phyloP scores from a whole-genome alignment of 2,797 vertebrate genomes.

The Passerculus sandwichensis region DNA sequence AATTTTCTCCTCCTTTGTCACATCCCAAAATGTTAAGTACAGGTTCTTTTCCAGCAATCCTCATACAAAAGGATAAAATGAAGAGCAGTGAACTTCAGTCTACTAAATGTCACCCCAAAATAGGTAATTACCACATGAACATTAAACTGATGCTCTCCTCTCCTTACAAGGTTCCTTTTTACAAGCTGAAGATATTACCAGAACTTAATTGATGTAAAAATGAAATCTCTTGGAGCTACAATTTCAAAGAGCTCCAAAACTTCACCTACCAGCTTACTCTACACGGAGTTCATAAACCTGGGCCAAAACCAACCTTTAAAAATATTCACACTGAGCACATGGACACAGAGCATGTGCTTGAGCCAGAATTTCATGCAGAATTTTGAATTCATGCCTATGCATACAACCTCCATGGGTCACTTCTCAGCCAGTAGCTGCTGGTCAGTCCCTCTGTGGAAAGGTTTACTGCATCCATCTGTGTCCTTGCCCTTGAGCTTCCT shows the following conservation, averaged over 20 bases:
- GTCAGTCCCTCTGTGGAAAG: background rate
- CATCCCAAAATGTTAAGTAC: slow-evolving; percentile 66
- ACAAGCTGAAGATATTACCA: slow-evolving; percentile 50
- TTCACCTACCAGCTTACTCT: background rate
- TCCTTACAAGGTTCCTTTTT: slow-evolving; percentile 48
- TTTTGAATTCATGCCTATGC: background rate
- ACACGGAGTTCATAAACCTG: background rate
- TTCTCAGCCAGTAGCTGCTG: background rate
- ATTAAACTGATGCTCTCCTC: slow-evolving; percentile 58
- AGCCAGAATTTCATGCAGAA: background rate
- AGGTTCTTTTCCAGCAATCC: slow-evolving; percentile 10
- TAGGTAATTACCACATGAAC: slow-evolving; percentile 68
- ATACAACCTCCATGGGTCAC: rapidly evolving
- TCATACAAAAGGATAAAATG: slow-evolving; percentile 56
- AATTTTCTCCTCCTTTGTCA: slow-evolving; percentile 69
- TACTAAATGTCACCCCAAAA: slow-evolving; percentile 77
- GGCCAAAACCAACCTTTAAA: background rate
- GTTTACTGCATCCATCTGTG: background rate
- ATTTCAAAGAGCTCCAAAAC: slow-evolving; percentile 1
- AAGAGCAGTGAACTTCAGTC: slow-evolving; percentile 64
- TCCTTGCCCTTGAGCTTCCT: rapidly evolving
- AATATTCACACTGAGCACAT: background rate
- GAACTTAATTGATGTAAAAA: slow-evolving; percentile 33
- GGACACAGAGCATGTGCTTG: no score
- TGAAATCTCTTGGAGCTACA: background rate